phyloP scores from a whole-genome alignment of 2,888 invertebrate species.

The Anoncus sp. region DNA sequence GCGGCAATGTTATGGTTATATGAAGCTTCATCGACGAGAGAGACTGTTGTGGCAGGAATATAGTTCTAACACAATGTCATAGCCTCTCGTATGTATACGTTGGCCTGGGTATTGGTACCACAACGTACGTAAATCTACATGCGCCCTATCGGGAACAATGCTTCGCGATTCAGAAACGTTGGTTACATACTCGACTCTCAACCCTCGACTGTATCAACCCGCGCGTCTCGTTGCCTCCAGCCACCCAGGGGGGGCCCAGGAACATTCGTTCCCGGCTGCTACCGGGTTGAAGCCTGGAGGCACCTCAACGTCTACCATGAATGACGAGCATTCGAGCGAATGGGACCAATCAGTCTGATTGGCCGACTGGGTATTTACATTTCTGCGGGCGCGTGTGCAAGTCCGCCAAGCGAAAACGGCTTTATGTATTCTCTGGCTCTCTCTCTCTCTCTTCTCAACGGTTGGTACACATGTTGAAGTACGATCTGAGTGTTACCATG shows the following conservation, averaged over 20 bases:
- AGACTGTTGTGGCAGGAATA: slow-evolving; percentile 23
- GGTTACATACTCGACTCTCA: slow-evolving; percentile 50
- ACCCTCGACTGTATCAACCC: slow-evolving; percentile 42
- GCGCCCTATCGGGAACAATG: slow-evolving; percentile 72
- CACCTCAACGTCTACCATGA: slow-evolving; percentile 70
- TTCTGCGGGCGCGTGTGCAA: slow-evolving; percentile 76
- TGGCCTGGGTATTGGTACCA: slow-evolving; percentile 15
- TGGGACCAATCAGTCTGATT: slow-evolving; percentile 83
- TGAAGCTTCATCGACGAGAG: slow-evolving; percentile 45
- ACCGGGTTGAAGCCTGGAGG: slow-evolving; percentile 64
- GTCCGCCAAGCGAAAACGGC: slow-evolving; percentile 60
- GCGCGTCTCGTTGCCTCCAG: slow-evolving; percentile 42
- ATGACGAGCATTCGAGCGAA: slow-evolving; percentile 81
- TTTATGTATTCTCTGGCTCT: slow-evolving; percentile 53
- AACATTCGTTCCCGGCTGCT: slow-evolving; percentile 46
- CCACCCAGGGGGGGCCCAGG: slow-evolving; percentile 27
- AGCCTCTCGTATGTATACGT: slow-evolving; percentile 17
- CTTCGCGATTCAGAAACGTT: slow-evolving; percentile 57
- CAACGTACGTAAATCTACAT: slow-evolving; percentile 41
- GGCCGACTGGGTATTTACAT: slow-evolving; percentile 81
- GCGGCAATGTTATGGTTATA: slow-evolving; percentile 45
- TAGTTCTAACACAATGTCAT: slow-evolving; percentile 10
- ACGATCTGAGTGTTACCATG: slow-evolving; percentile 11
- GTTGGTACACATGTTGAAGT: slow-evolving; percentile 29
- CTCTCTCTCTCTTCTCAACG: slow-evolving; percentile 8